Conservation (phyloP, 2,113 vertebrate species). For the Hydrochoerus hydrochaeris region DNA sequence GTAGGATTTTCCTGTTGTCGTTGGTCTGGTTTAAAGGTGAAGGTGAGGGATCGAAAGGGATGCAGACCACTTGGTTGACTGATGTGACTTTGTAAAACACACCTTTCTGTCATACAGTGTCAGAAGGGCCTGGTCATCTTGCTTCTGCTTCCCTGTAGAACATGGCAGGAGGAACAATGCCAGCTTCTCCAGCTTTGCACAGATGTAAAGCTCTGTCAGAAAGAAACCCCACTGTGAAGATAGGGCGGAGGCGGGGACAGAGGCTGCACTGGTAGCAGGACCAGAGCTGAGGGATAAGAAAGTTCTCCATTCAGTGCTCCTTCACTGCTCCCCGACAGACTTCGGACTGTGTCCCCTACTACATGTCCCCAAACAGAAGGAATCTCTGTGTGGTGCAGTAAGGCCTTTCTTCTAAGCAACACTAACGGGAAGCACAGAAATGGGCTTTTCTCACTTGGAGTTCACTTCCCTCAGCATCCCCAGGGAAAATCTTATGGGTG, state of each 20-base stretch:
- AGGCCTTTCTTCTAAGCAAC: not conserved
- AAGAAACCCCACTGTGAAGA: not conserved
- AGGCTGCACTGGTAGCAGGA: not conserved
- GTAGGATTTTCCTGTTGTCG: not conserved
- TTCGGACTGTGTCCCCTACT: accelerated
- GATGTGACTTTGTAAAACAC: not conserved
- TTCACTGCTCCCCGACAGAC: not conserved
- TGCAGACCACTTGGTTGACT: not conserved
- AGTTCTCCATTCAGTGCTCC: accelerated
- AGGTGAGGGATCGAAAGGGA: no score
- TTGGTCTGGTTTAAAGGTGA: not conserved
- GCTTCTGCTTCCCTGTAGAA: not conserved
- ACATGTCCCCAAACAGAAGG: not conserved
- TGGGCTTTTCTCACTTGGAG: not conserved
- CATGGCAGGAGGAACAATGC: not conserved
- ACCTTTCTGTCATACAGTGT: not conserved
- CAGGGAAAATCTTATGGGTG: not conserved
- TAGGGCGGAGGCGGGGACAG: not conserved
- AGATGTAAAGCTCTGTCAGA: not conserved
- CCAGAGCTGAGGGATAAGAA: not conserved
- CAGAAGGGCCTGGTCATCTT: accelerated
- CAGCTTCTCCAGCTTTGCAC: not conserved
- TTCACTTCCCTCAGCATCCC: not conserved
- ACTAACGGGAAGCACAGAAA: not conserved
- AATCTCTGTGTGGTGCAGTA: not conserved